Evolutionary conservation across 2,888 invertebrate genomes (phyloP), one percentile per base, ranked within the genome.

Genomic region (Ryuthela nishihirai): DNA sequence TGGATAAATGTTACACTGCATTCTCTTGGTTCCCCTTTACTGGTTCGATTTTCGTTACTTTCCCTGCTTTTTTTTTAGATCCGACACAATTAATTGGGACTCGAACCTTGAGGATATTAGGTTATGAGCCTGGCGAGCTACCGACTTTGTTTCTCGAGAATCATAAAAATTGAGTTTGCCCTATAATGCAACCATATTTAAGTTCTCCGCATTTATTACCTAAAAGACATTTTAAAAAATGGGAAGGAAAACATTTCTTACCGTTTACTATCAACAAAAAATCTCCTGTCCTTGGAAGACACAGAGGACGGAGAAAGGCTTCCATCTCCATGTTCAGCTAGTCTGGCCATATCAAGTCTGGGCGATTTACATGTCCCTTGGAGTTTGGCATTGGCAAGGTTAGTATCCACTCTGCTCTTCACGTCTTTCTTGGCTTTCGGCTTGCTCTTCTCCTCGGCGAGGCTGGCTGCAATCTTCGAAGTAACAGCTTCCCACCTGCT

Each of bases 401-500:
- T 67, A 4, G 63, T 65, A 29, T 65, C 52, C 34, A 90, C 85
- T 75, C 88, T 87, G 41, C 92, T 88, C 75, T 92, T 93, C 29
- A 93, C 85, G 73, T 93, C 91, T 75, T 87, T 88, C 54, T 75
- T 75, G 65, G 84, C 83, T 10, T 85, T 82, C 71, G 85, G 85
- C 34, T 80, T 79, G 69, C 83, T 82, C 67, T 81, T 83, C 59
- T 76, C 76, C 68, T 87, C 85, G 44, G 77, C 80, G 68, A 84
- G 82, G 59, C 82, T 83, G 65, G 83, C 83, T 38, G 84, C 83
- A 62, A 88, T 87, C 74, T 86, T 86, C 74, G 85, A 87, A 82
- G 87, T 85, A 44, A 91, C 89, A 46, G 85, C 83, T 70, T 89
- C 89, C 82, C 91, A 88, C 67, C 87, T 82, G 18, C 73, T 77